A percentile compares a stretch with the other conserved stretches of the same genome.
phyloP scores from a whole-genome alignment of 37 sponge, comb jelly and placozoan genomes.

The Ianthella basta region DNA sequence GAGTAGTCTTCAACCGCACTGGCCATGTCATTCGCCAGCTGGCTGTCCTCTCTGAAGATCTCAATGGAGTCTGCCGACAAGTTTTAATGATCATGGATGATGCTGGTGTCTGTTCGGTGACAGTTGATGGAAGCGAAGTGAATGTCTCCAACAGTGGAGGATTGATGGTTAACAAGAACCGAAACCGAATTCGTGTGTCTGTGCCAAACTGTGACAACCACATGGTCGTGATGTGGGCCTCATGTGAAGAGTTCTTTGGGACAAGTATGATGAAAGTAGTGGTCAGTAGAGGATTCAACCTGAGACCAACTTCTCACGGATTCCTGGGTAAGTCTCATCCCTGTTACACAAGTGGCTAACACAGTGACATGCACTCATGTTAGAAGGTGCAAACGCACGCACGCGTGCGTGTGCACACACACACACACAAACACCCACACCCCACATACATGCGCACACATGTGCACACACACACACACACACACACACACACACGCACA shows the following conservation, averaged over 20 bases:
- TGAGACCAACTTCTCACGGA: constrained; percentile 28
- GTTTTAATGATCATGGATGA: background rate
- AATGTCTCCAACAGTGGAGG: background rate
- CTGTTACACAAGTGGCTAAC: background rate
- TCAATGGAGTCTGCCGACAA: background rate
- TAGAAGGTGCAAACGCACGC: no score
- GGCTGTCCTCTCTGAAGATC: background rate
- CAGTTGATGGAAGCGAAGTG: background rate
- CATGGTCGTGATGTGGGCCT: constrained; percentile 1
- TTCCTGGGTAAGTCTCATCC: background rate
- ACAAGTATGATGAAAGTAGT: background rate
- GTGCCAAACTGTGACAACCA: constrained; percentile 26
- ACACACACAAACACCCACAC: no score
- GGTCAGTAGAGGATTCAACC: constrained; percentile 10
- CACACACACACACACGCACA: no score
- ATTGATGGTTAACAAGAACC: background rate
- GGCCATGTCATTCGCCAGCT: background rate
- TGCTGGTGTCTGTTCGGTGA: background rate
- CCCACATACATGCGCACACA: no score
- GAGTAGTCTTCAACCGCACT: no score
- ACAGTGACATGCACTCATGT: no score
- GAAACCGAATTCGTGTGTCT: constrained; percentile 20
- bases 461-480: no score
- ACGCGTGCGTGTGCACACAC: no score
- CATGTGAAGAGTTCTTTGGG: constrained; percentile 8